Conservation (phyloP, 1,140 invertebrate genomes). For the Drosophila watanabei region DNA sequence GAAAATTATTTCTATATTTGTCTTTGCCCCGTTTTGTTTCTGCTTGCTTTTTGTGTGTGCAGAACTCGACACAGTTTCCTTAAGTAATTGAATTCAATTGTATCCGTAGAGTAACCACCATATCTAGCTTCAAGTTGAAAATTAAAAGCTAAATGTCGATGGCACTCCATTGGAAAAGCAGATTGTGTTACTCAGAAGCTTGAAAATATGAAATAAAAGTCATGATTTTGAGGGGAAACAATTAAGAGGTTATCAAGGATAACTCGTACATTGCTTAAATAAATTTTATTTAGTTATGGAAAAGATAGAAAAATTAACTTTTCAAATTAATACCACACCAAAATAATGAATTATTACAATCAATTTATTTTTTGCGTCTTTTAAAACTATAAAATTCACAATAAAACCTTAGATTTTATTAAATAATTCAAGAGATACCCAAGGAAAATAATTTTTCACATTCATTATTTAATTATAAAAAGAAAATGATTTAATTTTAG, state of each 20-base stretch:
- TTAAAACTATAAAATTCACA: too few relatives aligned
- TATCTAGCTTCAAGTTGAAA: conserved; percentile 15
- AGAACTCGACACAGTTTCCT: conserved; percentile 51
- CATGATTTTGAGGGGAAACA: neutral
- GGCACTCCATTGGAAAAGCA: conserved; percentile 3
- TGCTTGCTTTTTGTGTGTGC: conserved; percentile 23
- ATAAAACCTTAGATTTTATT: too few relatives aligned
- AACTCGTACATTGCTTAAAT: too few relatives aligned
- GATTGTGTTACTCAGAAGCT: conserved; percentile 21
- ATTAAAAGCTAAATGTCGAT: conserved; percentile 48
- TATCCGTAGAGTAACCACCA: conserved; percentile 30
- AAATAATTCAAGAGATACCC: too few relatives aligned
- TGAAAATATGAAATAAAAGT: conserved; percentile 1
- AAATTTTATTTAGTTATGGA: neutral
- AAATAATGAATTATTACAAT: too few relatives aligned
- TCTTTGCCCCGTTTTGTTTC: conserved; percentile 33
- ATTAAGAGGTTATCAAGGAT: too few relatives aligned
- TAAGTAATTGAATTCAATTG: conserved; percentile 78
- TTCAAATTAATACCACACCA: too few relatives aligned
- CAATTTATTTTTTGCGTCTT: too few relatives aligned
- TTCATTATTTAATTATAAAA: too few relatives aligned
- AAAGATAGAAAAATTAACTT: too few relatives aligned
- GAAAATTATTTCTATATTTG: conserved; percentile 60
- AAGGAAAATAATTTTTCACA: too few relatives aligned
- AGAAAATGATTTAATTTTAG: too few relatives aligned